Percentiles rank a stretch among this genome's conserved stretches.
Evolutionary conservation across 2,888 invertebrate species (phyloP).

Genomic region (Parelbella ahira): DNA sequence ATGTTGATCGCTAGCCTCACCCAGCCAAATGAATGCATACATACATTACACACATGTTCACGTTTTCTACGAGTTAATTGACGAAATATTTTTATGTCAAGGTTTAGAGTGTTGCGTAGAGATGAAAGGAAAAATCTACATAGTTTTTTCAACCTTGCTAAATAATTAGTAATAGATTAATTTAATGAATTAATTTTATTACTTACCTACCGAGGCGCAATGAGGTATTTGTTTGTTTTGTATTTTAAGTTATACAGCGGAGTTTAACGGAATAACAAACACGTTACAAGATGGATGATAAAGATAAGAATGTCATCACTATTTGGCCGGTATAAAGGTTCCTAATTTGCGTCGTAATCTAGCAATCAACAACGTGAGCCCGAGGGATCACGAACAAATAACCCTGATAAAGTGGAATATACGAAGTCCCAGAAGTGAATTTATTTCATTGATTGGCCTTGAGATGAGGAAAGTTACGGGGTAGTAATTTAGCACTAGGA

Average conservation of each 20-base stretch:
- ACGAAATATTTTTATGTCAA: slow-evolving; percentile 65
- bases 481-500: no score
- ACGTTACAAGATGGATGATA: no score
- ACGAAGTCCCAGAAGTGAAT: slow-evolving; percentile 38
- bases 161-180: slow-evolving; percentile 56
- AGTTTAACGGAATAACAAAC: no score
- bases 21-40: slow-evolving; percentile 8
- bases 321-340: slow-evolving; percentile 1
- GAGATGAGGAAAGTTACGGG: slow-evolving; percentile 31
- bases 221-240: no score
- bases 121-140: slow-evolving; percentile 69
- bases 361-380: slow-evolving; percentile 30
- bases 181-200: slow-evolving; percentile 41
- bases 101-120: slow-evolving; percentile 54
- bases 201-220: no score
- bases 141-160: slow-evolving; percentile 60
- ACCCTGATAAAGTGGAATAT: slow-evolving; percentile 20
- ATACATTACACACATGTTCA: no score
- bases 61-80: slow-evolving; percentile 38
- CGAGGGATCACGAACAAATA: slow-evolving; percentile 28
- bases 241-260: no score
- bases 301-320: slow-evolving; percentile 2
- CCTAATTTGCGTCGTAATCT: slow-evolving; percentile 28
- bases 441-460: slow-evolving; percentile 43
- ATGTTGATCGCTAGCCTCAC: neutral